Base-by-base conservation (phyloP, 1,140 invertebrate species). In the Neodiprion virginianus region DNA sequence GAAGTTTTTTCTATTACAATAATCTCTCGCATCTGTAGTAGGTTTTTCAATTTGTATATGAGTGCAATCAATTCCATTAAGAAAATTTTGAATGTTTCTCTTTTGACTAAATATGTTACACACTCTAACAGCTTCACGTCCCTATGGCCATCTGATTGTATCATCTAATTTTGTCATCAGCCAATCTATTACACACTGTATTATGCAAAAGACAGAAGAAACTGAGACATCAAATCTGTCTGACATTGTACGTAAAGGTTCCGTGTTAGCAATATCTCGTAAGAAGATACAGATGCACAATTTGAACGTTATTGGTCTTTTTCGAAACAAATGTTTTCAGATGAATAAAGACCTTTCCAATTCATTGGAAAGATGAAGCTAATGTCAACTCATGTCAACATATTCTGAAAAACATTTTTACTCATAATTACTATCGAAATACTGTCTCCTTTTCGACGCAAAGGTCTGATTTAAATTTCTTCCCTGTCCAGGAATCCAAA, bases 31-130 rank as follows among this genome's bases (percentile, higher is more conserved):
- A 71, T 74, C 47, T 12, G 61, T 47, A 48, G 48, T 47, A 67
- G 80, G 75, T 73, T 74, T 77, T 75, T 71, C 70, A 47, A 81
- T 80, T 66, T 73, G 40, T 49, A 79, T 78, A 72, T 82, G 76
- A 12, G 48, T 76, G 28, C 78, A 73, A 75, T 80, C 80, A 14
- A 79, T 80, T n/a, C 75, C 76, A 11, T 75, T 79, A 23, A 81
- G 65, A 28, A 80, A 28, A 47, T 69, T 69, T 1, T 71, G 9
- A 65, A 79, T 76, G 12, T 65, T 48, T 67, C 73, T 28, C 47
- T 71, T 77, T 49, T 28, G 17, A 21, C 14, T 47, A 75, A 75
- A 75, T 17, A 21, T 67, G 17, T 67, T 75, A 14, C 14, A 10
- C 17, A 68, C 50, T 10, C 66, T 67, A 73, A 71, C 47, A 48